Evolutionary conservation across 2,113 vertebrate genomes (phyloP).

Genomic region (Prunella himalayana): DNA sequence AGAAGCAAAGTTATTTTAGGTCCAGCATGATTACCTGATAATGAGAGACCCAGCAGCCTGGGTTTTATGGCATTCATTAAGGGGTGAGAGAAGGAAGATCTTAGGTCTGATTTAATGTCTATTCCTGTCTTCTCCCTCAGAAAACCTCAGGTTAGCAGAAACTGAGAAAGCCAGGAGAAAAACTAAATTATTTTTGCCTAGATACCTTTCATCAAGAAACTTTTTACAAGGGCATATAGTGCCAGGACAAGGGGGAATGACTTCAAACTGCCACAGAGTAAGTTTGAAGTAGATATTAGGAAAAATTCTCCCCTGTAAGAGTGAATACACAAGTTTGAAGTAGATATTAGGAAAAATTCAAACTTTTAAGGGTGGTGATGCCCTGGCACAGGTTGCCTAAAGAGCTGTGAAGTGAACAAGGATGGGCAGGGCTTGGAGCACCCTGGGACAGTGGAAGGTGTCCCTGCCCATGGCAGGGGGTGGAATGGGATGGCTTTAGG

Average conservation of each 20-base stretch:
- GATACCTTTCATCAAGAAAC: not conserved
- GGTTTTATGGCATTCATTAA: not conserved
- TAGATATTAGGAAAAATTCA: not conserved
- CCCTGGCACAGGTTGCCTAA: not conserved
- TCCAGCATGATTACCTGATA: not conserved
- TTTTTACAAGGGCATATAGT: not conserved
- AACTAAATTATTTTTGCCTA: not conserved
- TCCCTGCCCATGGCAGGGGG: not conserved
- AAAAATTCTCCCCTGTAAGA: not conserved
- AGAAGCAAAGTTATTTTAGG: not conserved
- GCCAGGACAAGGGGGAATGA: not conserved
- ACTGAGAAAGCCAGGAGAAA: not conserved
- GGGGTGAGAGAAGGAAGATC: not conserved
- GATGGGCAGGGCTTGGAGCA: fast-evolving
- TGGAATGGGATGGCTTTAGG: not conserved
- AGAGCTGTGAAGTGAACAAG: not conserved
- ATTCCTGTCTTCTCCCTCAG: not conserved
- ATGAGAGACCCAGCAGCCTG: not conserved
- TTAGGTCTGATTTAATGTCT: not conserved
- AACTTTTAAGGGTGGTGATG: not conserved
- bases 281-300: too few relatives aligned
- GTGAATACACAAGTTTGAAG: not conserved
- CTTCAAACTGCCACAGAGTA: not conserved
- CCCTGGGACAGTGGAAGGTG: not conserved
- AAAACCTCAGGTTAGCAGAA: not conserved